phyloP scores from a whole-genome alignment of 1,140 invertebrate genomes.

The Drosophila trapezifrons region DNA sequence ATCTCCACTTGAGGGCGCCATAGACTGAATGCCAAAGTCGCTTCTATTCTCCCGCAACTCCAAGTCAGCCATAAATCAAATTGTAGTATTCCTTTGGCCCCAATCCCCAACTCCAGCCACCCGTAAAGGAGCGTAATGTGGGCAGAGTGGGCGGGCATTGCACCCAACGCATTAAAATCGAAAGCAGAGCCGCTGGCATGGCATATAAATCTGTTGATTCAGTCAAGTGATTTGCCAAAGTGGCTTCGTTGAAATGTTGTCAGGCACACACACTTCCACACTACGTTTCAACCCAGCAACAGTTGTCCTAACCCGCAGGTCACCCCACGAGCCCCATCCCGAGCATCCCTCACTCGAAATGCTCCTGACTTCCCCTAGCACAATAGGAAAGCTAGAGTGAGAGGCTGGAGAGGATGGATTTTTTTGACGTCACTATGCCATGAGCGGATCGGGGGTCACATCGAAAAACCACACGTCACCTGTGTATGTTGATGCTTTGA shows the following conservation, averaged over 20 bases:
- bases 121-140: constrained; percentile 38
- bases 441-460: constrained; percentile 31
- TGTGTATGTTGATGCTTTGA: constrained; percentile 2
- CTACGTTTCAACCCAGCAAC: constrained; percentile 51
- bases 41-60: constrained; percentile 51
- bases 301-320: constrained; percentile 54
- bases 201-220: constrained; percentile 80
- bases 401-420: constrained; percentile 23
- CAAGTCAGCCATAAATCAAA: constrained; percentile 77
- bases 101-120: constrained; percentile 40
- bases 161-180: constrained; percentile 46
- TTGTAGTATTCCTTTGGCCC: constrained; percentile 46
- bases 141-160: not conserved
- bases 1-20: constrained; percentile 66
- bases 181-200: constrained; percentile 61
- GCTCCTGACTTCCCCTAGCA: constrained; percentile 20
- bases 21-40: constrained; percentile 17
- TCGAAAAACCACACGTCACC: constrained; percentile 27
- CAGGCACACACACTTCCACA: constrained; percentile 54
- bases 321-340: not conserved
- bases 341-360: constrained; percentile 1
- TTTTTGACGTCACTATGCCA: constrained; percentile 64
- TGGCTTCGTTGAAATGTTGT: constrained; percentile 82
- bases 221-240: constrained; percentile 82
- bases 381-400: constrained; percentile 18